These are phyloP conservation scores for Equus przewalskii DNA, from an alignment of 2,113 vertebrate genomes.

Conservation along the genomic window DNA sequence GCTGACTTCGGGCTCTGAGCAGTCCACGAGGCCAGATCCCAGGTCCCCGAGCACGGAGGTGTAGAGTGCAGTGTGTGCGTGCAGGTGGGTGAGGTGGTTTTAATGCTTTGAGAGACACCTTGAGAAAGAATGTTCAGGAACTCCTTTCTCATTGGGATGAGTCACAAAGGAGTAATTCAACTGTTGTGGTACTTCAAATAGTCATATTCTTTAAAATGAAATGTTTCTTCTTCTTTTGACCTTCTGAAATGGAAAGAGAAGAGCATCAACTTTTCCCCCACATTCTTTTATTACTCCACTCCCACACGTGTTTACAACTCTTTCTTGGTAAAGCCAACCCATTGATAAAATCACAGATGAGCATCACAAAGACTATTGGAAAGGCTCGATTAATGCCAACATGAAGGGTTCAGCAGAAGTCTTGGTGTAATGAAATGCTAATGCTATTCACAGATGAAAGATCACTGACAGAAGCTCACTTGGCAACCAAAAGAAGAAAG, in stretches of 20 bases:
- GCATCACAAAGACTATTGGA: not conserved
- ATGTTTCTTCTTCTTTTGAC: not conserved
- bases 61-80: not conserved
- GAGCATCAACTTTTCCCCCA: not conserved
- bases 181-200: not conserved
- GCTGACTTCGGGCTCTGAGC: not conserved
- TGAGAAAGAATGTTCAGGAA: not conserved
- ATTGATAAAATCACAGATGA: not conserved
- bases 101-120: not conserved
- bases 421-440: not conserved
- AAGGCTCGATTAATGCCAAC: not conserved
- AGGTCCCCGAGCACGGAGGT: not conserved
- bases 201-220: not conserved
- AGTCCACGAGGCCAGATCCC: too few species aligned
- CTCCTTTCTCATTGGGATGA: not conserved
- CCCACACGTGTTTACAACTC: not conserved
- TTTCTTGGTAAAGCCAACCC: not conserved
- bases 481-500: not conserved
- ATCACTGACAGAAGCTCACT: not conserved
- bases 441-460: not conserved
- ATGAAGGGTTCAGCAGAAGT: not conserved
- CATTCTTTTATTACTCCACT: not conserved
- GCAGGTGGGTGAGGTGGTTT: not conserved
- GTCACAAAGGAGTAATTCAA: not conserved
- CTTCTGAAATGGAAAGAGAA: not conserved